Evolutionary conservation across 2,888 invertebrate genomes (phyloP), one percentile per base, ranked within the genome.

Genomic region (Augochlorella aurata): DNA sequence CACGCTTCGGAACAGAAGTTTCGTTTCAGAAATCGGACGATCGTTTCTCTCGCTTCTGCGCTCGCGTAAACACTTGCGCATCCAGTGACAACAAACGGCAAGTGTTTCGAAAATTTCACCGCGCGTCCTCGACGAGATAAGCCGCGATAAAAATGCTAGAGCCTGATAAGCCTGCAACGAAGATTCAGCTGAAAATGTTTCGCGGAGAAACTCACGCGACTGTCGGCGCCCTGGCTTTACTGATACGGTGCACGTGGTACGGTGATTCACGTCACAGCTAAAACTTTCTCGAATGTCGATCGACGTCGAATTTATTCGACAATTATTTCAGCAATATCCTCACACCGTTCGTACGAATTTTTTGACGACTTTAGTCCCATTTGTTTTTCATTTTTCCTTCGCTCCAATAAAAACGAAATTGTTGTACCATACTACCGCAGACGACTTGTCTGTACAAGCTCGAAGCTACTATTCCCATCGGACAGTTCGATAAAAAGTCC

Each of bases 151-250:
- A 29, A 61, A 10, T 14, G 61, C 29, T 29, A 74, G 29, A 54
- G 63, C 67, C 44, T 61, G 77, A 74, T 74, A 72, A 77, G 16
- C 68, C 29, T 61, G 24, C 61, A 45, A 16, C 65, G 47, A 74
- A 66, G n/a, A 49, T 50, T 24, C 14, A 54, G 21, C 12, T 1
- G 29, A 38, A 73, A 77, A 77, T 65, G 58, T 74, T 58, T 70
- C 70, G 77, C 47, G n/a, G 24, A 66, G 71, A n/a, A 66, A 82
- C 49, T 80, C 85, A 85, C 78, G 85, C 80, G 85, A 84, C 79
- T 70, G 21, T 4, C 79, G 70, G 44, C 29, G 71, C 12, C n/a
- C 38, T 38, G 47, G n/a, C 52, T 52, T 29, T 73, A 47, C 54
- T 24, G 70, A 70, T 78, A 71, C 45, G 21, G 44, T 73, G 52